Conservation (phyloP, 1,140 invertebrate species). For the Apolygus lucorum region DNA sequence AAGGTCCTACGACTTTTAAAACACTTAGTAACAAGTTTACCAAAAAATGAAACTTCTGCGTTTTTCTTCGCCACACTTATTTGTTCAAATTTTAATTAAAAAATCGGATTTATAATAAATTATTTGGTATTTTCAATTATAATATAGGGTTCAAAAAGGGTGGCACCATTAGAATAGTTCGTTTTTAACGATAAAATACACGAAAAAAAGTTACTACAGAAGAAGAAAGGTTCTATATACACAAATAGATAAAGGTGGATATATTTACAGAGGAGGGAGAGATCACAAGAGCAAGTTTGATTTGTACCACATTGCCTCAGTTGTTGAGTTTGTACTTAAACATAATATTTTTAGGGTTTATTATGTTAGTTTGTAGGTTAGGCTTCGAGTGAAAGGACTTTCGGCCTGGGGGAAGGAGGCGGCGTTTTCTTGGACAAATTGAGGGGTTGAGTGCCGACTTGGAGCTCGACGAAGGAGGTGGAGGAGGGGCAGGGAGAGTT, state of each 20-base stretch:
- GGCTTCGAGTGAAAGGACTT: slow-evolving; percentile 49
- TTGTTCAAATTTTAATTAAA: neutral
- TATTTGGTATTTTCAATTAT: slow-evolving; percentile 47
- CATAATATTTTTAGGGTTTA: slow-evolving; percentile 19
- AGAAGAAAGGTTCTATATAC: neutral
- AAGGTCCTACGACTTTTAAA: slow-evolving; percentile 19
- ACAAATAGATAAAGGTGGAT: neutral
- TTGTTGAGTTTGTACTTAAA: slow-evolving; percentile 34
- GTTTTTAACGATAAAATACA: slow-evolving; percentile 28
- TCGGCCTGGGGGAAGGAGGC: slow-evolving; percentile 55
- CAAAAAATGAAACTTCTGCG: no score
- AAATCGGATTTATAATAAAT: slow-evolving; percentile 45
- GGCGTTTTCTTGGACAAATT: slow-evolving; percentile 83
- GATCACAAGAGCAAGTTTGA: slow-evolving; percentile 34
- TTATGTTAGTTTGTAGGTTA: slow-evolving; percentile 35
- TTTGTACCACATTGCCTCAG: slow-evolving; percentile 33
- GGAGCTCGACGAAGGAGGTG: slow-evolving; percentile 55
- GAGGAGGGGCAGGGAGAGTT: slow-evolving; percentile 44
- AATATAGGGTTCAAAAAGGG: slow-evolving; percentile 44
- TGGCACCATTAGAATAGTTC: slow-evolving; percentile 39
- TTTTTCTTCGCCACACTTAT: neutral
- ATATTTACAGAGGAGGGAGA: slow-evolving; percentile 30
- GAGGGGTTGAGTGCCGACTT: slow-evolving; percentile 72
- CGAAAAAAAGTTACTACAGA: slow-evolving; percentile 1
- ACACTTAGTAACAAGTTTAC: slow-evolving; percentile 22